Conservation (phyloP, 2,888 invertebrate species). For the Leptogaster cylindrica region DNA sequence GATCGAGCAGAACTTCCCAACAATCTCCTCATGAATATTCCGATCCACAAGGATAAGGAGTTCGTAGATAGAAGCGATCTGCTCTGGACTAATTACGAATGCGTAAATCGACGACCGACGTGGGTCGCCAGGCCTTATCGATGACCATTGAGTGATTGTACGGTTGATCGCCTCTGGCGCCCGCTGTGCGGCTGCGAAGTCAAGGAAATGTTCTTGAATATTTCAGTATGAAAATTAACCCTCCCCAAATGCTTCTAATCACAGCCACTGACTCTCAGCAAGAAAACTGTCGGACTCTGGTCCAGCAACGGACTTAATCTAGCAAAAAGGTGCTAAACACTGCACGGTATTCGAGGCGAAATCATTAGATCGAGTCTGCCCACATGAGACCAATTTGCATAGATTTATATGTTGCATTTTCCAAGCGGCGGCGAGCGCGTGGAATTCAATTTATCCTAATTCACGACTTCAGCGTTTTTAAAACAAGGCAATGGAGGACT, state of each 20-base stretch:
- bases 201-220: constrained; percentile 37
- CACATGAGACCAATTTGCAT: too few relatives aligned
- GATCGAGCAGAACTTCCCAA: neutral
- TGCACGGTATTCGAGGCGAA: too few relatives aligned
- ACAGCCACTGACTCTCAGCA: too few relatives aligned
- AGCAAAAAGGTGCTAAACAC: neutral
- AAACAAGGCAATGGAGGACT: too few relatives aligned
- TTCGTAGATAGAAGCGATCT: neutral
- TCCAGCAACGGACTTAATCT: too few relatives aligned
- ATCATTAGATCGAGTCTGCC: too few relatives aligned
- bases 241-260: too few relatives aligned
- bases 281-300: too few relatives aligned
- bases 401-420: too few relatives aligned
- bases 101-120: neutral
- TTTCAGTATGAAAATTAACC: neutral
- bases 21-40: constrained; percentile 16
- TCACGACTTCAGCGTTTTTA: too few relatives aligned
- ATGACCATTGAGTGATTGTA: constrained; percentile 15
- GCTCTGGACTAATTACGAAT: constrained; percentile 4
- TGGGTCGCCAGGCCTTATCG: neutral
- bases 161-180: neutral
- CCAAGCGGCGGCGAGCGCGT: too few relatives aligned
- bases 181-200: neutral
- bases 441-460: too few relatives aligned
- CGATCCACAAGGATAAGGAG: neutral